Base-by-base conservation (phyloP, 2,797 vertebrate species). In the Otolemur crassicaudatus region DNA sequence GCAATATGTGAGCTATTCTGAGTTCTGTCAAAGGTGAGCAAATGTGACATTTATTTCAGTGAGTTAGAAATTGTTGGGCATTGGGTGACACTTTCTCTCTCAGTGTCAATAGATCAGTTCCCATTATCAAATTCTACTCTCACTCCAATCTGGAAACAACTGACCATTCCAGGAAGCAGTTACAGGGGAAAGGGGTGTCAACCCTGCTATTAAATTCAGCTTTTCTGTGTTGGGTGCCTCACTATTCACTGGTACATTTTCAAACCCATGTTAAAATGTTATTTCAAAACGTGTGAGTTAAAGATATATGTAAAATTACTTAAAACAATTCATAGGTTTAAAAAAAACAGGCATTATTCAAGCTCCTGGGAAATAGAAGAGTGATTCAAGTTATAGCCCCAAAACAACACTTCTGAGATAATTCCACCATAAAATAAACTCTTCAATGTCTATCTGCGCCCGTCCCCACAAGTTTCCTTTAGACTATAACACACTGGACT, bases 11-110 rank as follows among this genome's bases (percentile, higher is more conserved):
- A 93, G 60, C 37, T 87, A 94, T 96, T 90, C 91, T 70, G 76
- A 91, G 34, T 10, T 58, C 53, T 86, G 69, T 82, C 29, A 83
- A 94, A 96, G 56, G 83, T 94, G 56, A 97, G 37, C 23, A 93
- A 91, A 94, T 70, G 25, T 91, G 83, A 89, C 43, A 69, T 95
- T 96, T 87, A 82, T 86, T 91, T 84, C 79, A 80, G 56, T 58
- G 60, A 92, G 86, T 72, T 92, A 65, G 53, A 91, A 90, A 94
- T 53, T 92, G 23, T 29, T 90, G 72, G 31, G 17, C 87, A 79
- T 65, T 46, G 12, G 65, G 7, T 56, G 69, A 76, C 27, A 89
- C 23, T 3, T 72, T 73, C 16, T 29, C 25, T 85, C 72, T 88
- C 13, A 0, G 5, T 69, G 31, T 27, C 77, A 85, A 49, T 14